Conservation (phyloP, 2,888 invertebrate species). For the Chalcosyrphus nemorum region DNA sequence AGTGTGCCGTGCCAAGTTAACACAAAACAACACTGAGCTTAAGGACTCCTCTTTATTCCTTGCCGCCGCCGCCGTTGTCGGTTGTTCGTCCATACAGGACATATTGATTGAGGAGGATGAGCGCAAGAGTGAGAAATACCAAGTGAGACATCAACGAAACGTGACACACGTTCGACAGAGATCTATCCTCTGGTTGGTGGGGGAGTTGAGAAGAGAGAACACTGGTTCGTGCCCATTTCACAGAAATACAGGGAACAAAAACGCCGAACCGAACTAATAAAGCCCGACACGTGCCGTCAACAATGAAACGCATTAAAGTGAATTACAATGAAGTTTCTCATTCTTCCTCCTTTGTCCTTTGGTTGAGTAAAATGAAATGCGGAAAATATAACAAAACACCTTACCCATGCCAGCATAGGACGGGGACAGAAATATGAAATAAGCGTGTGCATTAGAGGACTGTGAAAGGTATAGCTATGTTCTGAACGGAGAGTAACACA, state of each 20-base stretch:
- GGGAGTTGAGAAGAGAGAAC: constrained; percentile 69
- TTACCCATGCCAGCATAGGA: neutral
- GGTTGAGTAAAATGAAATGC: constrained; percentile 49
- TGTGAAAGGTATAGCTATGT: neutral
- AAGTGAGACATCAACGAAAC: constrained; percentile 68
- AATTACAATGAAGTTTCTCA: constrained; percentile 79
- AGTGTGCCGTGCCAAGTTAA: constrained; percentile 42
- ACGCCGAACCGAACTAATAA: constrained; percentile 80
- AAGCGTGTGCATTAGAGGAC: constrained; percentile 38
- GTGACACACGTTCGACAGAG: constrained; percentile 64
- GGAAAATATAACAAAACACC: constrained; percentile 49
- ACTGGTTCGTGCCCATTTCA: constrained; percentile 64
- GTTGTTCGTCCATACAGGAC: constrained; percentile 20
- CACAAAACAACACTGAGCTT: constrained; percentile 31
- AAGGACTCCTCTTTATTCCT: constrained; percentile 22
- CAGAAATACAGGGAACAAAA: constrained; percentile 75
- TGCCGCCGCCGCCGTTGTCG: neutral
- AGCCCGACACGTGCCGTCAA: constrained; percentile 82
- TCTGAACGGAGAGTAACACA: neutral
- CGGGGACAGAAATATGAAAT: constrained; percentile 36
- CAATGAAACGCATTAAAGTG: constrained; percentile 83
- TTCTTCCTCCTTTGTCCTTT: constrained; percentile 25
- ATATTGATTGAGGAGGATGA: constrained; percentile 68
- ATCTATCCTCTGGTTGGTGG: constrained; percentile 66
- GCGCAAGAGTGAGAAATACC: constrained; percentile 23